Evolutionary conservation across 2,113 vertebrate genomes (phyloP), one percentile per base, ranked within the genome.

Genomic region (Triplophysa siluroides): DNA sequence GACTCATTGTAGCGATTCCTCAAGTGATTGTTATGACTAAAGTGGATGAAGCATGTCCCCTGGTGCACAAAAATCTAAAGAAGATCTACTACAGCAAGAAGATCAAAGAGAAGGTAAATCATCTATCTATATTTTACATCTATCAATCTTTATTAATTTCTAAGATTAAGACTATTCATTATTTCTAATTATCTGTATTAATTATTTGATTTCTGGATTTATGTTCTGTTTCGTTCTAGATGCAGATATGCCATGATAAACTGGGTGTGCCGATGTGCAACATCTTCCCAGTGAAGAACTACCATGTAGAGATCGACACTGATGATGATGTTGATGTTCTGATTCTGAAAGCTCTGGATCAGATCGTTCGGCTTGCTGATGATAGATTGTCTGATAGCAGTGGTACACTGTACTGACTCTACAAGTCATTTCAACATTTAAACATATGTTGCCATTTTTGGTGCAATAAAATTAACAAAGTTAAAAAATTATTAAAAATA

Each of bases 241-340:
- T 83, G 74, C 0, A 80, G 11, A 3, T 4, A 0, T 80, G 78
- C 24, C 41, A 61, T 66, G 4, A 54, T 1, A 6, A 0, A 0
- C 16, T 50, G 23, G 60, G 69, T 1, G 16, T 73, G 16, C 60
- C 78, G 23, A 2, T 64, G 60, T 41, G 23, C 9, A 14, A 23
- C 75, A 67, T 67, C 47, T 78, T 78, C 29, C 76, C 76, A 21
- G 76, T 73, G 10, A 80, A 80, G 61, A 73, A 73, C 45, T 80
- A 65, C 8, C 9, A 38, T 7, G 16, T 58, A 12, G 78, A 73
- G 41, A 80, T 80, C 7, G 8, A 21, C 9, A 14, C 1, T 16
- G 52, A 65, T 0, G 5, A 16, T 56, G 21, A 67, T 19, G 4
- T n/a, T 4, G 79, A 80, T 45, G 26, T 80, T 43, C 63, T 80